Evolutionary conservation across 2,888 invertebrate genomes (phyloP).

Genomic region (Dorcus hopei): DNA sequence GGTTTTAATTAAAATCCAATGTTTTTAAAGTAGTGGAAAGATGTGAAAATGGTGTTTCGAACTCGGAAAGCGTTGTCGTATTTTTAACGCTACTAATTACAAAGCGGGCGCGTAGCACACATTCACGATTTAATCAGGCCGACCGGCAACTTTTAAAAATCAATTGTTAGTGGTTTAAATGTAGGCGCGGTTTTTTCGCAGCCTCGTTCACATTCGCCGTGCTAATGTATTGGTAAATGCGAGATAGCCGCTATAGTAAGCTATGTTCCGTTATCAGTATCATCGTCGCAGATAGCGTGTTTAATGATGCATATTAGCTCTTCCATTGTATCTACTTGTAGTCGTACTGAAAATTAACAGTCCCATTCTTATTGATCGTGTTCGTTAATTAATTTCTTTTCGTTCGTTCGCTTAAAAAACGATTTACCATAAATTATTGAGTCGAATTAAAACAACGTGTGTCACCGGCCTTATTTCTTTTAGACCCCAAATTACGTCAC

Average conservation of each 20-base stretch:
- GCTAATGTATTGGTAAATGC: slow-evolving; percentile 29
- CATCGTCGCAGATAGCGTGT: slow-evolving; percentile 30
- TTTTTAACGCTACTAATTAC: slow-evolving; percentile 31
- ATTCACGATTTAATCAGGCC: slow-evolving; percentile 31
- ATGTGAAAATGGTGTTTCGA: no score
- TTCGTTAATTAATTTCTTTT: slow-evolving; percentile 6
- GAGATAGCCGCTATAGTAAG: slow-evolving; percentile 28
- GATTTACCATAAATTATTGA: no score
- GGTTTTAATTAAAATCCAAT: no score
- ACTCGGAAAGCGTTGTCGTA: no score
- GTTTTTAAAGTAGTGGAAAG: no score
- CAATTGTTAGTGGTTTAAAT: slow-evolving; percentile 31
- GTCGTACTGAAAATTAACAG: slow-evolving; percentile 20
- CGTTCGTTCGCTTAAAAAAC: no score
- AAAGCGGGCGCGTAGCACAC: slow-evolving; percentile 25
- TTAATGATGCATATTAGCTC: slow-evolving; percentile 33
- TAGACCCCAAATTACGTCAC: no score
- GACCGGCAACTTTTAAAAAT: slow-evolving; percentile 27
- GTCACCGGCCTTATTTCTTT: no score
- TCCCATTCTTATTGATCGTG: slow-evolving; percentile 22
- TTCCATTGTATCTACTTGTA: slow-evolving; percentile 30
- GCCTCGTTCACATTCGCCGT: slow-evolving; percentile 24
- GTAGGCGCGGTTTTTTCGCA: slow-evolving; percentile 22
- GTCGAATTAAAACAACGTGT: no score
- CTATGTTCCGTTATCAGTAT: slow-evolving; percentile 27